Percentiles rank a stretch among this genome's conserved stretches.
These are phyloP conservation scores for Penaeus chinensis DNA, from an alignment of 1,140 invertebrate species.

Conservation along the genomic window DNA sequence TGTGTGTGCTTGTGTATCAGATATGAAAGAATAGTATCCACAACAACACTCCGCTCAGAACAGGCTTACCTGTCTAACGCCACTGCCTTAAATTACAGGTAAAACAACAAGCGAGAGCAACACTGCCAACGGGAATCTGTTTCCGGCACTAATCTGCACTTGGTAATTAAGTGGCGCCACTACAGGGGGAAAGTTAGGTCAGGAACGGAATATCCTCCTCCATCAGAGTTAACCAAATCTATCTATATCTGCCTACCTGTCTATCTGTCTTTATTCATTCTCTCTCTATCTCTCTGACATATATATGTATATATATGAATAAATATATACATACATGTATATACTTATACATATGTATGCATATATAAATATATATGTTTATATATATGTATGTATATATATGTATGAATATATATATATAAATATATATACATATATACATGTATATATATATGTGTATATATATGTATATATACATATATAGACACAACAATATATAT, in stretches of 20 bases:
- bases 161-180: no score
- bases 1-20: neutral
- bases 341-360: neutral
- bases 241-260: neutral
- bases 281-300: no score
- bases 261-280: neutral
- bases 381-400: neutral
- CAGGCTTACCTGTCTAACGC: no score
- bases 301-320: neutral
- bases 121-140: no score
- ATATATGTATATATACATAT: slow-evolving; percentile 8
- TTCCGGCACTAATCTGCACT: no score
- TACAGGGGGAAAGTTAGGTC: no score
- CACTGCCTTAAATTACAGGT: no score
- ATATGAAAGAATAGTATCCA: no score
- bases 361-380: neutral
- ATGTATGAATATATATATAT: neutral
- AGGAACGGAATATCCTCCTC: no score
- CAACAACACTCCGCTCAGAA: no score
- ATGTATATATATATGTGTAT: slow-evolving; percentile 10
- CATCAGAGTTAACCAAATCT: no score
- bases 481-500: neutral
- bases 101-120: neutral
- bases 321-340: slow-evolving; percentile 1
- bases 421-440: neutral